Evolutionary conservation across 2,888 invertebrate species (phyloP), one percentile per base, ranked within the genome.

Genomic region (Hololepta plana): DNA sequence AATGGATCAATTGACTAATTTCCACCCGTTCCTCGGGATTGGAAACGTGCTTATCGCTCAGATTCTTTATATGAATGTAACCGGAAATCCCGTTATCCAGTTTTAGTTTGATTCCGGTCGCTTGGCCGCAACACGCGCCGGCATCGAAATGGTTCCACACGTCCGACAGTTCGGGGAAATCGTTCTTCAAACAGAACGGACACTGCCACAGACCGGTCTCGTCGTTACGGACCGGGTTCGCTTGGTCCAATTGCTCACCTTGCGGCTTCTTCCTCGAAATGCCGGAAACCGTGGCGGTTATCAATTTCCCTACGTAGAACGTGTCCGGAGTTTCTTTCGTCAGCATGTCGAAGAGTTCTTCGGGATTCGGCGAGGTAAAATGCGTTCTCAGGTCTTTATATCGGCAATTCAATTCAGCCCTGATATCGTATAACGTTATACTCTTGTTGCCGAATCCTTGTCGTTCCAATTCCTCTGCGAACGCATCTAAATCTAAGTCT

Each of bases 91-190:
- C 56, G 51, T 98, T 98, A 54, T 98, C 96, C 3, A 98, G 58
- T 0, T 82, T 64, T 20, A 88, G 61, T 32, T 82, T 70, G 0
- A 98, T 79, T 1, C 98, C 98, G 0, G 82, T 81, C 1, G 96
- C 87, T 49, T 88, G 84, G 0, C 98, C 98, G 0, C 88, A 93
- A 56, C 98, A 98, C 2, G 79, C 72, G 14, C 84, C 87, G 1
- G 87, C 84, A 55, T 96, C 95, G 59, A 95, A 95, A 54, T 96
- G 95, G 55, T 87, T 90, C 95, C 95, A 96, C 24, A 95, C 93
- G 60, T 93, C 93, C 11, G 88, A 87, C 15, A 95, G 59, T 49
- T 95, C 95, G 0, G 88, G 84, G 44, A 96, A 93, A 53, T 93
- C 90, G 47, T 88, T 88, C 49, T 90, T 88, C 38, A 82, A 64